These are phyloP conservation scores for Cassiopea xamachana DNA, from an alignment of 30 jellyfish, hydroid and myxozoan genomes.

Conservation along the genomic window DNA sequence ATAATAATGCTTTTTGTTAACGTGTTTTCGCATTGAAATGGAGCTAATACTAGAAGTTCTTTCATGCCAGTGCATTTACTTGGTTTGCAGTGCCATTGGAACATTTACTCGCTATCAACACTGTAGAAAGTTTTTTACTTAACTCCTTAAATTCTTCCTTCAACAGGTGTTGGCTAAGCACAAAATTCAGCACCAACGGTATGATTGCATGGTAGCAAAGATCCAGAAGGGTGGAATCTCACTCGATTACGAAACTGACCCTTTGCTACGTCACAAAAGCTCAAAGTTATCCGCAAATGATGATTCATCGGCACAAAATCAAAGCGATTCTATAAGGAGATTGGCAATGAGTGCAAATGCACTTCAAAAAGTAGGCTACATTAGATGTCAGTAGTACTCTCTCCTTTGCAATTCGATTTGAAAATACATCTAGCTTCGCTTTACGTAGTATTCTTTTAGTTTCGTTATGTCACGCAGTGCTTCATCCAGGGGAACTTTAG, in stretches of 20 bases:
- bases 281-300: slow-evolving; percentile 71
- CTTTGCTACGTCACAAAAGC: slow-evolving; percentile 72
- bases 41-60: no score
- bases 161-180: slow-evolving; percentile 84
- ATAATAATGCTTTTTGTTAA: no score
- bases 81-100: no score
- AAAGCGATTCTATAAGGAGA: slow-evolving; percentile 81
- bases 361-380: slow-evolving; percentile 78
- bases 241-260: slow-evolving; percentile 90
- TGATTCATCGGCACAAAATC: slow-evolving; percentile 64
- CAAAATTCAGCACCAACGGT: slow-evolving; percentile 80
- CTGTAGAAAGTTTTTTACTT: neutral
- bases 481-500: no score
- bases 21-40: no score
- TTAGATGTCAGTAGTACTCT: neutral
- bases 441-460: no score
- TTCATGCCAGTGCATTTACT: no score
- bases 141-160: neutral
- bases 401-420: neutral
- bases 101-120: no score
- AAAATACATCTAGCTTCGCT: no score
- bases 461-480: no score
- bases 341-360: slow-evolving; percentile 84
- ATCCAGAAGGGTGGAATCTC: slow-evolving; percentile 86
- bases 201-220: slow-evolving; percentile 93